Conservation (phyloP, 2,113 vertebrate species). For the Cololabis saira region DNA sequence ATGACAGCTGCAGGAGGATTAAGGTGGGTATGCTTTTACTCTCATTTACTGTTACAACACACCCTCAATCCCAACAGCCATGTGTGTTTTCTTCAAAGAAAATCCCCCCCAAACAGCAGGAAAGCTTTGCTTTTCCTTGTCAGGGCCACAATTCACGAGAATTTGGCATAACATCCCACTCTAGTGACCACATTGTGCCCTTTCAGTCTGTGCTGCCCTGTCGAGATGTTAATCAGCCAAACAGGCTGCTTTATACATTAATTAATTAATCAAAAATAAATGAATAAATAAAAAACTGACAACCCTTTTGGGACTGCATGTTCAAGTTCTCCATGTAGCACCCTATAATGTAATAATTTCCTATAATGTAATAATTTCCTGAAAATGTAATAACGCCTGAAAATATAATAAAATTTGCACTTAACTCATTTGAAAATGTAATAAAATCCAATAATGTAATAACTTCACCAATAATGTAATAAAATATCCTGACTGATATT, state of each 20-base stretch:
- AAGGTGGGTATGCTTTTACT: not conserved
- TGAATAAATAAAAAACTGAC: no score
- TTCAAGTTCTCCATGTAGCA: no score
- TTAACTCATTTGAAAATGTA: no score
- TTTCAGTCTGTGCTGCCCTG: not conserved
- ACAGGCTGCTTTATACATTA: not conserved
- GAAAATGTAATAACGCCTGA: no score
- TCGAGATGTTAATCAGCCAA: conserved; percentile 40
- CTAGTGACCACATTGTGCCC: conserved; percentile 24
- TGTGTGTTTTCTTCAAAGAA: not conserved
- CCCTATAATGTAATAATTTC: no score
- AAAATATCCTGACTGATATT: no score
- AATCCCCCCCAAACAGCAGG: not conserved
- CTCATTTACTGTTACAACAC: conserved; percentile 3
- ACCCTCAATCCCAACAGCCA: not conserved
- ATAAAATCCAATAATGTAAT: no score
- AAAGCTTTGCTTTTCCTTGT: not conserved
- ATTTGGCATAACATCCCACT: conserved; percentile 16
- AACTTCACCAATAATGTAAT: no score
- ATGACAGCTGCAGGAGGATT: not conserved
- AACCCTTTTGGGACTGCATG: no score
- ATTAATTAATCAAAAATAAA: no score
- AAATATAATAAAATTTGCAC: no score
- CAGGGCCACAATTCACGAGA: conserved; percentile 12
- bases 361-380: no score